Evolutionary conservation across 2,113 vertebrate species (phyloP).

Genomic region (Arizona elegans): DNA sequence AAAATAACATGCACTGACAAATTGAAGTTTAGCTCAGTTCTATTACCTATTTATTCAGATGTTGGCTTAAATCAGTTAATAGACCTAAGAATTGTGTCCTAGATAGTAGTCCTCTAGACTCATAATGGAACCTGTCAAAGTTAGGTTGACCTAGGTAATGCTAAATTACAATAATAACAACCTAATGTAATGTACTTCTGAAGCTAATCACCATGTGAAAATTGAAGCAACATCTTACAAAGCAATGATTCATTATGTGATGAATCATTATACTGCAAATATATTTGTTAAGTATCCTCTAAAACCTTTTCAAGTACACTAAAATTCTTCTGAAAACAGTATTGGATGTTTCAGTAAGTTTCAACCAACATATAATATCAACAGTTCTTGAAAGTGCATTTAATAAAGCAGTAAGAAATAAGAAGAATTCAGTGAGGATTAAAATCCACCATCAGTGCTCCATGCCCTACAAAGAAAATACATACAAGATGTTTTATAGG

Average conservation of each 20-base stretch:
- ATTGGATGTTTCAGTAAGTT: constrained; percentile 27
- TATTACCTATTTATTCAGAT: neutral
- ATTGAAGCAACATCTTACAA: neutral
- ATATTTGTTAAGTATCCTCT: neutral
- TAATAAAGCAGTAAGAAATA: neutral
- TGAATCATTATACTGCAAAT: neutral
- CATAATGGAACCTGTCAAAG: neutral
- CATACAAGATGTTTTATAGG: too few relatives aligned
- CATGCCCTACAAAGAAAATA: too few relatives aligned
- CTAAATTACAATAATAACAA: neutral
- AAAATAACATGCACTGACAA: neutral
- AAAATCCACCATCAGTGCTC: neutral
- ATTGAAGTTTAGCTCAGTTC: neutral
- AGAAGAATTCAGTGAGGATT: neutral
- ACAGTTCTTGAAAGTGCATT: constrained; percentile 11
- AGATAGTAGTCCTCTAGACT: neutral
- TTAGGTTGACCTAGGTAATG: neutral
- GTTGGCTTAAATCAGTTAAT: neutral
- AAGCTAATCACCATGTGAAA: neutral
- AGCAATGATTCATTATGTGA: neutral
- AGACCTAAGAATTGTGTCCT: neutral
- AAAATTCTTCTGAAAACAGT: constrained; percentile 42
- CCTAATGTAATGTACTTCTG: neutral
- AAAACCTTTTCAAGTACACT: constrained; percentile 31
- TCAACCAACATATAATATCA: constrained; percentile 27